A percentile compares a stretch with the other conserved stretches of the same genome.
These are phyloP conservation scores for Eufriesea mexicana DNA, from an alignment of 1,140 invertebrate genomes.

Conservation along the genomic window DNA sequence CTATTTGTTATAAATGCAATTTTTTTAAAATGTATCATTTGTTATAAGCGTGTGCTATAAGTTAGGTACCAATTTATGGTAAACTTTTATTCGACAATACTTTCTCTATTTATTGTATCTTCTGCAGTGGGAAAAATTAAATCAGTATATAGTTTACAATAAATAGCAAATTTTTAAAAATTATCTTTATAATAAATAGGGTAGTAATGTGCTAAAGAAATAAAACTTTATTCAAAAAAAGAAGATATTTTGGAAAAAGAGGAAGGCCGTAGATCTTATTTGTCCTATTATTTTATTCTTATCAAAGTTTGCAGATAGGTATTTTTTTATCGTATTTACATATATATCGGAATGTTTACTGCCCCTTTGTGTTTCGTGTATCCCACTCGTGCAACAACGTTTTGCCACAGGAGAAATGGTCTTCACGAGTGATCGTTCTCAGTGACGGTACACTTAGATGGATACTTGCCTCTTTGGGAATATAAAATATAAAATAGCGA, in stretches of 20 bases:
- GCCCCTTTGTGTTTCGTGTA: neutral
- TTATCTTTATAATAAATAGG: too few relatives aligned
- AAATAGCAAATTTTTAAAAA: too few relatives aligned
- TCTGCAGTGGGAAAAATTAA: too few relatives aligned
- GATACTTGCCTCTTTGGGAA: neutral
- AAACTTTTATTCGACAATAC: too few relatives aligned
- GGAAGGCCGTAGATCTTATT: neutral
- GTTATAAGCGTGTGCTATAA: too few relatives aligned
- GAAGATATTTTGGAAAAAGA: neutral
- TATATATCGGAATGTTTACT: neutral
- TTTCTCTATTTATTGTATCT: too few relatives aligned
- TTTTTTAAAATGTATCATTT: too few relatives aligned
- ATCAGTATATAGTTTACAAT: too few relatives aligned
- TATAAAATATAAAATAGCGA: neutral
- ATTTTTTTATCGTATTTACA: neutral
- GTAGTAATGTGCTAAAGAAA: too few relatives aligned
- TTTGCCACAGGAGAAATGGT: neutral
- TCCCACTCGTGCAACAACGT: neutral
- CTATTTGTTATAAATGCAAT: too few relatives aligned
- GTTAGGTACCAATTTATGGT: too few relatives aligned
- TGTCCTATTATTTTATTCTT: neutral
- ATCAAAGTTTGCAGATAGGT: neutral
- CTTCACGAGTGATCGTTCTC: neutral
- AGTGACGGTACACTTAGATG: neutral
- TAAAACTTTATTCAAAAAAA: too few relatives aligned